phyloP scores from a whole-genome alignment of 2,113 vertebrate species.

The Ciconia stormi region DNA sequence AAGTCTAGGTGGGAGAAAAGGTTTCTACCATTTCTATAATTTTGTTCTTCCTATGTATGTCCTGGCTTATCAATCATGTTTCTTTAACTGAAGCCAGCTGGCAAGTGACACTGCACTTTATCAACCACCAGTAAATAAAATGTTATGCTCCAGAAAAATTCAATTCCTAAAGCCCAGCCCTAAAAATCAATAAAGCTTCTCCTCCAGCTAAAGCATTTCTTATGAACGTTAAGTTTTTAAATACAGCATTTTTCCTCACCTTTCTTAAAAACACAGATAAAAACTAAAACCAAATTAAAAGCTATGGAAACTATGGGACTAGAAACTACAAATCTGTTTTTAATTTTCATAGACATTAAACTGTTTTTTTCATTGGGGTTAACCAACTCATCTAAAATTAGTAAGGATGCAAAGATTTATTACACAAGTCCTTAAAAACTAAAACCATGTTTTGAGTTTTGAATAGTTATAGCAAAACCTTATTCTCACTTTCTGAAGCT shows the following conservation, averaged over 20 bases:
- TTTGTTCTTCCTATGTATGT: neutral
- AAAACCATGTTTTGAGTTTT: neutral
- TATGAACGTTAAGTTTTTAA: neutral
- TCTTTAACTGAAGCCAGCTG: neutral
- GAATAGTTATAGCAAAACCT: neutral
- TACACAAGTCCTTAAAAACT: neutral
- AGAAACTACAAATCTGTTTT: neutral
- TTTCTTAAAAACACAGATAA: neutral
- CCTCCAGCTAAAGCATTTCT: neutral
- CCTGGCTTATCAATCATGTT: neutral
- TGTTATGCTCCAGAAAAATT: slow-evolving; percentile 29
- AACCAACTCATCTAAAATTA: neutral
- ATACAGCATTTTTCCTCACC: neutral
- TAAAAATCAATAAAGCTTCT: slow-evolving; percentile 23
- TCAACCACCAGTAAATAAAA: slow-evolving; percentile 34
- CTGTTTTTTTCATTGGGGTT: neutral
- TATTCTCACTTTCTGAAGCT: neutral
- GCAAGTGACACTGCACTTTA: slow-evolving; percentile 12
- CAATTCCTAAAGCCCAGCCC: neutral
- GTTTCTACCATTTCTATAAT: neutral
- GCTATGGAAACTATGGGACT: neutral
- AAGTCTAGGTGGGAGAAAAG: neutral
- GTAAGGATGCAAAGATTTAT: neutral
- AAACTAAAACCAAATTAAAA: neutral
- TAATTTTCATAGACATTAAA: neutral